Base-by-base conservation (phyloP, 2,113 vertebrate genomes). In the Heterotis niloticus region DNA sequence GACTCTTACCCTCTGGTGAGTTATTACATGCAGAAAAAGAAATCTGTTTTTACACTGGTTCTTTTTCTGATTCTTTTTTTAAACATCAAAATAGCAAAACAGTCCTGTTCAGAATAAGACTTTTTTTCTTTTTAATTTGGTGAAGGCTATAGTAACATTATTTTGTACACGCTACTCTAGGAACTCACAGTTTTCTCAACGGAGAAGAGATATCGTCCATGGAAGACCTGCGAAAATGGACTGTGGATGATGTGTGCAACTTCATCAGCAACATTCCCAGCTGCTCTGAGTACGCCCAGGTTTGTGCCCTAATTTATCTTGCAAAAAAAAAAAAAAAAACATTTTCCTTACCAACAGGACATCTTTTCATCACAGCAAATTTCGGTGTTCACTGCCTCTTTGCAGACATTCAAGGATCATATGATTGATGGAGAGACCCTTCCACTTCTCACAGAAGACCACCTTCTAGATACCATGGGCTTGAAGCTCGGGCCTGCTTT, bases 351-450 rank as follows among this genome's bases (percentile, higher is more conserved):
- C 13, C 24, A 57, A 10, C 14, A 20, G 23, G 70, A 54, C 9
- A 56, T 5, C 51, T 51, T n/a, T 24, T 66, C 60, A 76, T 18
- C 24, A 9, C 71, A 59, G 51, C 7, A 9, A 51, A 17, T 44
- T n/a, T 64, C 60, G 60, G 81, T 64, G 5, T 75, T 23, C 60
- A 23, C 4, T 52, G 28, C 70, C 82, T 82, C 60, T 59, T 20
- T 81, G 59, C 79, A 93, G 98, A 86, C 90, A 1, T 99, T 99
- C 88, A 98, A 96, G 88, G 96, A 99, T 70, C 97, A 99, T 5
- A 93, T 94, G 84, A 99, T 99, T 79, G 97, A 99, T 70, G 98
- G 98, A 77, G 95, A 97, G 91, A 99, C 95, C 0, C 90, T 99
- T 77, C 96, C 95, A 0, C 90, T 99, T 16, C 93, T 99, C 71